These are phyloP conservation scores for Drosophila quadrilineata DNA, from an alignment of 1,140 invertebrate genomes.

Conservation along the genomic window DNA sequence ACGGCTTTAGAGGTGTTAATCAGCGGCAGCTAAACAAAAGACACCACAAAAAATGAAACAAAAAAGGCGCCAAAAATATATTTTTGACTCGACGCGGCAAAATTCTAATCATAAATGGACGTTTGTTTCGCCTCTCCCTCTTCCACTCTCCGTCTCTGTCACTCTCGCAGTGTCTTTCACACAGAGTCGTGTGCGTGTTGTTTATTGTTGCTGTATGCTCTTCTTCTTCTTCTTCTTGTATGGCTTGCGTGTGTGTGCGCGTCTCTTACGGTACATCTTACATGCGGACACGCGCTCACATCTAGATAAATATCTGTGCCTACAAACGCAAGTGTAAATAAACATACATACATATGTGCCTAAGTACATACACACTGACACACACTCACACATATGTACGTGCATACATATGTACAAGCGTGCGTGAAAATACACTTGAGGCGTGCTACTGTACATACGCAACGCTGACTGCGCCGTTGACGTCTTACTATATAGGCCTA, in stretches of 20 bases:
- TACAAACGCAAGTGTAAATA: background rate
- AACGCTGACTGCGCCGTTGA: conserved; percentile 22
- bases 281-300: conserved; percentile 51
- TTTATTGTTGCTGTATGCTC: conserved; percentile 19
- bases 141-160: too few relatives aligned
- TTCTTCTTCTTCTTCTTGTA: too few relatives aligned
- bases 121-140: conserved; percentile 24
- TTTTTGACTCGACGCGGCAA: conserved; percentile 38
- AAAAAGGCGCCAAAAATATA: conserved; percentile 58
- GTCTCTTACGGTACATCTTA: conserved; percentile 59
- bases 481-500: conserved; percentile 34
- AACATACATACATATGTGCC: background rate
- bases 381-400: background rate
- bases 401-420: conserved; percentile 2
- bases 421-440: conserved; percentile 72
- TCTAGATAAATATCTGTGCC: conserved; percentile 64
- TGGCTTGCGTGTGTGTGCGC: conserved; percentile 35
- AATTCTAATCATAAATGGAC: conserved; percentile 58
- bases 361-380: too few relatives aligned
- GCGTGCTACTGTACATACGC: conserved; percentile 71
- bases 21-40: conserved; percentile 13
- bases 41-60: conserved; percentile 3
- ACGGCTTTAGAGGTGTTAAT: conserved; percentile 69
- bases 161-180: conserved; percentile 23
- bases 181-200: conserved; percentile 48